Conservation (phyloP, 2,113 vertebrate species). For the Prionailurus viverrinus region DNA sequence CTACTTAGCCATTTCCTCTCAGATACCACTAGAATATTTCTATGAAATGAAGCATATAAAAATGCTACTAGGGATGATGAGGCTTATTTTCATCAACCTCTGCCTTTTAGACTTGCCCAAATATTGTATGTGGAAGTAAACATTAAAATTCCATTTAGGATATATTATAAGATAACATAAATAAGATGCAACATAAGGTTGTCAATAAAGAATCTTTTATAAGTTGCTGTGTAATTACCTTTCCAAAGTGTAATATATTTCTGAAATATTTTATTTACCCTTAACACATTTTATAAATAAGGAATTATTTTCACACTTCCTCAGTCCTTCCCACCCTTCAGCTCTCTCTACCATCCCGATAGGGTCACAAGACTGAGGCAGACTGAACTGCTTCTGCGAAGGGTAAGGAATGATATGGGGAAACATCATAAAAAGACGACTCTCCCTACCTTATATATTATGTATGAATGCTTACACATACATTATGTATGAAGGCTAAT, state of each 20-base stretch:
- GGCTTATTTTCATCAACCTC: not conserved
- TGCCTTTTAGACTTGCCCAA: slow-evolving; percentile 52
- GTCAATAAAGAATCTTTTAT: not conserved
- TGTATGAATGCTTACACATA: not conserved
- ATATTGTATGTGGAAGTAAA: slow-evolving; percentile 31
- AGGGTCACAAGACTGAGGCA: not conserved
- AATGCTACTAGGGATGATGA: not conserved
- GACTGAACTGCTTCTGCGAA: not conserved
- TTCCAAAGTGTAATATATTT: slow-evolving; percentile 24
- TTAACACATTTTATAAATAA: slow-evolving; percentile 29
- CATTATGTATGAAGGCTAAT: not conserved
- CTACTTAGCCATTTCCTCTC: not conserved
- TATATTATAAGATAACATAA: not conserved
- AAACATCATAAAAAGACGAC: not conserved
- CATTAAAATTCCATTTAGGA: not conserved
- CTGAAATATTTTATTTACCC: slow-evolving; percentile 18
- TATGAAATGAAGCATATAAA: slow-evolving; percentile 21
- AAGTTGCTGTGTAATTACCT: slow-evolving; percentile 47
- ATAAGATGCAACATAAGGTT: not conserved
- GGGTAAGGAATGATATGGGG: not conserved
- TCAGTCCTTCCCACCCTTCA: not conserved
- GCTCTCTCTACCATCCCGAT: not conserved
- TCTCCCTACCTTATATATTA: not conserved
- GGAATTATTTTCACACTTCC: slow-evolving; percentile 34
- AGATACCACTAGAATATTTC: slow-evolving; percentile 5